Percentiles rank a stretch among this genome's conserved stretches.
Conservation (phyloP, 1,140 invertebrate genomes). For the Metopolophium dirhodum region DNA sequence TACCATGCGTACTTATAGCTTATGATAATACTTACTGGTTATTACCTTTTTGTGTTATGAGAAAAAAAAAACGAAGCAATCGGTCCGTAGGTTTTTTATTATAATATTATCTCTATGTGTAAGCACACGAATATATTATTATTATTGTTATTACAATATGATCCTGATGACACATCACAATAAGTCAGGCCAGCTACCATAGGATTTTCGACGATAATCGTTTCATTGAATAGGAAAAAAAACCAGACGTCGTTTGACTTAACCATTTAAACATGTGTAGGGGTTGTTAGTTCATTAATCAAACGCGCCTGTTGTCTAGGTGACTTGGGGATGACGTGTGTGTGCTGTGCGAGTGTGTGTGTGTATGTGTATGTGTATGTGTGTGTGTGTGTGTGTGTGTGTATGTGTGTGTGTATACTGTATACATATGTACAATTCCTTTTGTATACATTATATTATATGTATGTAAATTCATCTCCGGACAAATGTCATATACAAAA, state of each 20-base stretch:
- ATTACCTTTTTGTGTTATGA: neutral
- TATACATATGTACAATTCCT: neutral
- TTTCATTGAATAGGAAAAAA: neutral
- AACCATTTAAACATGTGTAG: slow-evolving; percentile 10
- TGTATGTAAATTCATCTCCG: neutral
- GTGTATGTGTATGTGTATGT: too few species aligned
- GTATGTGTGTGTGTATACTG: neutral
- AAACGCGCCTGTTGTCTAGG: slow-evolving; percentile 2
- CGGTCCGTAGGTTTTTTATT: neutral
- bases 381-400: neutral
- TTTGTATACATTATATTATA: neutral
- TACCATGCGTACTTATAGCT: neutral
- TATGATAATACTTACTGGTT: neutral
- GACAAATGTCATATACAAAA: neutral
- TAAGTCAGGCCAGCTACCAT: neutral
- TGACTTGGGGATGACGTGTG: neutral
- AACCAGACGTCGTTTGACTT: slow-evolving; percentile 19
- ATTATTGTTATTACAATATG: neutral
- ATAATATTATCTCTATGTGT: neutral
- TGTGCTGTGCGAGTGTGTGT: neutral
- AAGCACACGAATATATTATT: neutral
- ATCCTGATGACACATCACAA: slow-evolving; percentile 6
- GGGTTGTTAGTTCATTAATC: slow-evolving; percentile 31
- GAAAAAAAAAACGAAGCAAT: neutral
- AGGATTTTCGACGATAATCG: neutral